These are phyloP conservation scores for Emys orbicularis DNA, from an alignment of 2,797 vertebrate genomes.

Conservation along the genomic window DNA sequence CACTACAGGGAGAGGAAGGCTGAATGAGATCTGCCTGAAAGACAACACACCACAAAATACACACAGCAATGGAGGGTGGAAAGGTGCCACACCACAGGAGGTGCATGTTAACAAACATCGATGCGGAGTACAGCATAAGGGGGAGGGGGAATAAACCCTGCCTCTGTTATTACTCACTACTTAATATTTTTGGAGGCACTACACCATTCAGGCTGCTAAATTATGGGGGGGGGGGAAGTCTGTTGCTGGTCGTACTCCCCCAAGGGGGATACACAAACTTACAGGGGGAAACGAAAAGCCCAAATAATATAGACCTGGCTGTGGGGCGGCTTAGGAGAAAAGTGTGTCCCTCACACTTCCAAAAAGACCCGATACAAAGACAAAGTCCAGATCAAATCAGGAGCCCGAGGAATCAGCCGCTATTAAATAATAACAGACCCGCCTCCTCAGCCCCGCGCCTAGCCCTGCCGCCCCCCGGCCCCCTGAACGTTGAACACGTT, in stretches of 20 bases:
- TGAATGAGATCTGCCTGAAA: neutral
- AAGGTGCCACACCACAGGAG: neutral
- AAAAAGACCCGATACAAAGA: neutral
- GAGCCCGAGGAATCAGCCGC: neutral
- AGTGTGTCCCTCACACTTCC: neutral
- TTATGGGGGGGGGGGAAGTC: neutral
- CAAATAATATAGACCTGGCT: conserved; percentile 1
- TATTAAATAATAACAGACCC: neutral
- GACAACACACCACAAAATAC: neutral
- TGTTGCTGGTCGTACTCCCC: conserved; percentile 21
- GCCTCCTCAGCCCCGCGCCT: neutral
- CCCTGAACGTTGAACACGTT: neutral
- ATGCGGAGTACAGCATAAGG: neutral
- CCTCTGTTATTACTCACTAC: neutral
- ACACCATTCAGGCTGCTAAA: neutral
- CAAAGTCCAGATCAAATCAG: too few relatives aligned
- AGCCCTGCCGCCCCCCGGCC: neutral
- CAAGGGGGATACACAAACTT: neutral
- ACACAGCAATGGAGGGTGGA: neutral
- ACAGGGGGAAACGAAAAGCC: neutral
- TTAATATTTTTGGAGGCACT: neutral
- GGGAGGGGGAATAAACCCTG: neutral
- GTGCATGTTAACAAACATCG: neutral
- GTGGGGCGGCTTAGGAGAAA: neutral
- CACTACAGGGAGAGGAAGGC: neutral